Base-by-base conservation (phyloP, 2,888 invertebrate genomes). In the Cerceris ruficornis region DNA sequence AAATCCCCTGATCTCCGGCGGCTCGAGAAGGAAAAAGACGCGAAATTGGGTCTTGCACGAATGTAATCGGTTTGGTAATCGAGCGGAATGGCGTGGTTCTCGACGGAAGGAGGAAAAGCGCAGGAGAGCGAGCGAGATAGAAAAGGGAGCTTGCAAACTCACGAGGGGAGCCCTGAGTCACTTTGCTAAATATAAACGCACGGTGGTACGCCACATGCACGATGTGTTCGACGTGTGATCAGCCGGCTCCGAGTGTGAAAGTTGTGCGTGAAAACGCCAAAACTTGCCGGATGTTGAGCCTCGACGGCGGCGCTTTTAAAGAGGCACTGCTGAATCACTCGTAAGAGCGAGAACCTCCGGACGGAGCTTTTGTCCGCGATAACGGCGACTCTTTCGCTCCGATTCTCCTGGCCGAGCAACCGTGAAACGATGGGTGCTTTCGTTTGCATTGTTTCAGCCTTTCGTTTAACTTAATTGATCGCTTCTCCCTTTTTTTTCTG, bases 141-240 rank as follows among this genome's bases (percentile, higher is more conserved):
- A 77, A 69, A 80, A 70, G 78, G 70, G 78, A 78, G 85, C 68
- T 81, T 78, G 73, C 69, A 84, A 76, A 81, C 77, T 75, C 65
- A 52, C 52, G 46, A 68, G 65, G 57, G 74, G 73, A 75, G 60
- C 61, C 69, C 70, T 88, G 87, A 87, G 86, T 86, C 88, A 88
- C 76, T 69, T 65, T 41, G 80, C 87, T 87, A 87, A 87, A 87
- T 86, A 87, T 88, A 88, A 28, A 85, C 80, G 42, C 50, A 58
- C 75, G 73, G 60, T 72, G 69, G 67, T 65, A 72, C 77, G 66
- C 70, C 58, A 70, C 71, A 64, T 68, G 69, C 73, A 75, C 69
- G 70, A 76, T 75, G 78, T 78, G 76, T 81, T 82, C 85, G 85
- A 84, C 69, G 80, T 72, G 80, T 77, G 76, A 81, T 82, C 84